These are phyloP conservation scores for Deilephila porcellus DNA, from an alignment of 2,888 invertebrate species.

Conservation along the genomic window DNA sequence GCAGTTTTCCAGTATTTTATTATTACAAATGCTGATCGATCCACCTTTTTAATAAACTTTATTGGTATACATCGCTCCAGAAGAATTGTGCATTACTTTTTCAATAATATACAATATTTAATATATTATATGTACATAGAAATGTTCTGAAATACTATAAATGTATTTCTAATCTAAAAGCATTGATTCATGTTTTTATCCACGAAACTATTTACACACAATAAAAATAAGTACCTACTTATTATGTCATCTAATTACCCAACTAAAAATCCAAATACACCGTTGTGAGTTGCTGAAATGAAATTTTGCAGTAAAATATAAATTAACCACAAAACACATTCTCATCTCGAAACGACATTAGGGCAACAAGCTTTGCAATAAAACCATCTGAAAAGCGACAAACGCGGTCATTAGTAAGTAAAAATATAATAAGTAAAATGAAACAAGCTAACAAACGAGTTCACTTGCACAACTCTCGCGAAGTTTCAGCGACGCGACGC, in stretches of 20 bases:
- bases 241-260: too few species aligned
- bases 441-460: slow-evolving; percentile 55
- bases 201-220: too few species aligned
- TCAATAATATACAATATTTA: too few species aligned
- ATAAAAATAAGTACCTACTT: too few species aligned
- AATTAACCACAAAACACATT: background rate
- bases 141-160: too few species aligned
- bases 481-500: slow-evolving; percentile 54
- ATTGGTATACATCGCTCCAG: background rate
- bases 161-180: too few species aligned
- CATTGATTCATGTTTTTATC: too few species aligned
- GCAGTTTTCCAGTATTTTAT: background rate
- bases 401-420: slow-evolving; percentile 47
- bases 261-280: background rate
- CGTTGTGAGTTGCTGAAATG: slow-evolving; percentile 3
- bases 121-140: too few species aligned
- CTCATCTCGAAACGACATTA: background rate
- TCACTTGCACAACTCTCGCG: background rate
- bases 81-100: too few species aligned
- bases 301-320: background rate
- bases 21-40: background rate
- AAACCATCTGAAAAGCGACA: slow-evolving; percentile 7
- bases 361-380: background rate
- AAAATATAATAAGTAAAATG: slow-evolving; percentile 56
- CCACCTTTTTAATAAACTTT: background rate